These are phyloP conservation scores for Siderastrea radians DNA, from an alignment of 92 coral and sea anemone genomes.

Conservation along the genomic window DNA sequence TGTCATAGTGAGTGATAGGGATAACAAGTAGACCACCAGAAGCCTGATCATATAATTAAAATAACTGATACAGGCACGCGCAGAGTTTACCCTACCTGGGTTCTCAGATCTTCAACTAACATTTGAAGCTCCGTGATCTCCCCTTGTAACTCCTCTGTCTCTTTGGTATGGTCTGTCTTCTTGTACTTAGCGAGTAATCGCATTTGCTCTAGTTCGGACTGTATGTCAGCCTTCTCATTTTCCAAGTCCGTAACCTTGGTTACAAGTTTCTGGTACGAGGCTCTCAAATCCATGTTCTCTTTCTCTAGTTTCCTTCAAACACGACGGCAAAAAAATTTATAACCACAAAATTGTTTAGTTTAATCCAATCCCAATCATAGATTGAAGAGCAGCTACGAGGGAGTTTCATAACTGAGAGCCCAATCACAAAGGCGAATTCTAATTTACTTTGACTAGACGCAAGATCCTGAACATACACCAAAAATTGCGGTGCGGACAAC, in stretches of 20 bases:
- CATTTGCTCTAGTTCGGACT: conserved; percentile 85
- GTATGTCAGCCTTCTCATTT: conserved; percentile 90
- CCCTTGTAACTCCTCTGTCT: conserved; percentile 90
- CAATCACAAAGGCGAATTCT: too few relatives aligned
- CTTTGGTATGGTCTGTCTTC: conserved; percentile 55
- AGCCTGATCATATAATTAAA: too few relatives aligned
- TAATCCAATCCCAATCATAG: too few relatives aligned
- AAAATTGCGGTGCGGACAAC: too few relatives aligned
- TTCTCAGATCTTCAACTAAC: conserved; percentile 92
- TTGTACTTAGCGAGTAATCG: conserved; percentile 65
- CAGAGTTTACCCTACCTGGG: conserved; percentile 57
- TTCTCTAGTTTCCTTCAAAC: conserved; percentile 76
- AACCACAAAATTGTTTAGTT: too few relatives aligned
- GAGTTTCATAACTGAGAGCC: too few relatives aligned
- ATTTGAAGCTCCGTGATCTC: conserved; percentile 94
- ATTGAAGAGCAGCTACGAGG: too few relatives aligned
- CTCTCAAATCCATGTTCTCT: conserved; percentile 79
- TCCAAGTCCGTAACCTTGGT: conserved; percentile 78
- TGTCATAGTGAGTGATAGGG: too few relatives aligned
- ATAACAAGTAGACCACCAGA: too few relatives aligned
- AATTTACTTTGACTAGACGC: too few relatives aligned
- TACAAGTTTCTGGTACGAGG: conserved; percentile 73
- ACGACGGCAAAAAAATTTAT: not conserved
- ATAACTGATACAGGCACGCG: not conserved
- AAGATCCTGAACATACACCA: too few relatives aligned